Evolutionary conservation across 2,888 invertebrate species (phyloP).

Genomic region (Xestia xanthographa): DNA sequence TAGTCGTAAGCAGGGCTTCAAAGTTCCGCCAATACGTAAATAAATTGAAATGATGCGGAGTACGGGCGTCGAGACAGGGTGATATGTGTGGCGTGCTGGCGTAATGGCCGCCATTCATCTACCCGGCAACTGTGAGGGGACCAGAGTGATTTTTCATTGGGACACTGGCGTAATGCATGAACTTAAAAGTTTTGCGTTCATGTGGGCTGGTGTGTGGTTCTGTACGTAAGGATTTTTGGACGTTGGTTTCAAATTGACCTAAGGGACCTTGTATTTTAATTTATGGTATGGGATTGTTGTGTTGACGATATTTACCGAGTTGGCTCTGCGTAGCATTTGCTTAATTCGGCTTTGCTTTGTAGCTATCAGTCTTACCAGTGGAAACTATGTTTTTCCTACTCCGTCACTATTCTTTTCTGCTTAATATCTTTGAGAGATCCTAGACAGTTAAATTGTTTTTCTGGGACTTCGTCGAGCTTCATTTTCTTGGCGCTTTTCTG

Average conservation of each 20-base stretch:
- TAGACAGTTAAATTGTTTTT: too few relatives aligned
- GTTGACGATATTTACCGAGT: background rate
- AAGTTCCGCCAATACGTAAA: conserved; percentile 61
- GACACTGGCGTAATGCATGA: conserved; percentile 60
- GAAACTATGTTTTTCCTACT: too few relatives aligned
- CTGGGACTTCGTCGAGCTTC: too few relatives aligned
- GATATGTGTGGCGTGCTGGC: conserved; percentile 71
- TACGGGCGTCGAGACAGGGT: conserved; percentile 58
- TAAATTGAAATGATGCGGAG: conserved; percentile 70
- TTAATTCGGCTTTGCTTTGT: background rate
- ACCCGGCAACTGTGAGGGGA: conserved; percentile 59
- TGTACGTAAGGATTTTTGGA: background rate
- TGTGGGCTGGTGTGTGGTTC: conserved; percentile 7
- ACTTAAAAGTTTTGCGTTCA: conserved; percentile 61
- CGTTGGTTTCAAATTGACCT: background rate
- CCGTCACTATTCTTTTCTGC: too few relatives aligned
- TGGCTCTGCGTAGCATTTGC: background rate
- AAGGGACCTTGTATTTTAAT: background rate
- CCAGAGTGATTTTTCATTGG: conserved; percentile 67
- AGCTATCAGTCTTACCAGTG: background rate
- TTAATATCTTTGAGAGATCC: too few relatives aligned
- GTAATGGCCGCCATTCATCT: conserved; percentile 68
- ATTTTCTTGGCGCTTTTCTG: too few relatives aligned
- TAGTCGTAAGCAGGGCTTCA: conserved; percentile 5
- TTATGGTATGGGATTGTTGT: background rate